A percentile compares a stretch with the other conserved stretches of the same genome.
Conservation (phyloP, 2,797 vertebrate species). For the Ambastaia sidthimunki region DNA sequence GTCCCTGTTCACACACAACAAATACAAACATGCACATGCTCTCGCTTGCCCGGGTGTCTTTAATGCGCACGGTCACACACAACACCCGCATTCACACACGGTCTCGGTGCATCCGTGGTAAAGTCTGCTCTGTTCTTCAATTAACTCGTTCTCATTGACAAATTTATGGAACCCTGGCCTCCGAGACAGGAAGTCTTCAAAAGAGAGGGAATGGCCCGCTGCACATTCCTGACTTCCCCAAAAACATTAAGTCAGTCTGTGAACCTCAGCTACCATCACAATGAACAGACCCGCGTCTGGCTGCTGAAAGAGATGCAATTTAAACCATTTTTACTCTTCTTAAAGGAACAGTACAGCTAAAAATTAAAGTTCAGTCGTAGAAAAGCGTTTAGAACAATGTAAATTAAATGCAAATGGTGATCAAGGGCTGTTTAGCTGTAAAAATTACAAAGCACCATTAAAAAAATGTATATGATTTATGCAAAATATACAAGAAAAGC, state of each 20-base stretch:
- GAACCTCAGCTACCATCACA: conserved; percentile 33
- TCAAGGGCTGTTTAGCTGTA: no score
- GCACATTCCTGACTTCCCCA: conserved; percentile 67
- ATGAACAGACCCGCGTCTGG: conserved; percentile 28
- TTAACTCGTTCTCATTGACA: conserved; percentile 81
- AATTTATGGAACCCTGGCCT: conserved; percentile 73
- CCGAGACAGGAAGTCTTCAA: conserved; percentile 78
- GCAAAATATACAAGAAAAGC: no score
- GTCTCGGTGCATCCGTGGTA: conserved; percentile 72
- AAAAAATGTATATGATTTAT: no score
- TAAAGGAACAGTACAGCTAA: not conserved
- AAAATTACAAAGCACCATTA: no score
- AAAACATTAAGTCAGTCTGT: conserved; percentile 48
- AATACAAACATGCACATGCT: conserved; percentile 32
- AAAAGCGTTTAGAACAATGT: no score
- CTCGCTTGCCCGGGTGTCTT: no score
- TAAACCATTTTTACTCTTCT: not conserved
- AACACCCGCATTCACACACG: conserved; percentile 24
- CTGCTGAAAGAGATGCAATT: not conserved
- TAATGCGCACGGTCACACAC: conserved; percentile 48
- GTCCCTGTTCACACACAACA: conserved; percentile 56
- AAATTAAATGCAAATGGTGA: no score
- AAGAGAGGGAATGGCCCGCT: conserved; percentile 71
- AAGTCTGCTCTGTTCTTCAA: conserved; percentile 73
- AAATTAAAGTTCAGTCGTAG: not conserved